These are phyloP conservation scores for Ceriagrion tenellum DNA, from an alignment of 2,888 invertebrate genomes.

Conservation along the genomic window DNA sequence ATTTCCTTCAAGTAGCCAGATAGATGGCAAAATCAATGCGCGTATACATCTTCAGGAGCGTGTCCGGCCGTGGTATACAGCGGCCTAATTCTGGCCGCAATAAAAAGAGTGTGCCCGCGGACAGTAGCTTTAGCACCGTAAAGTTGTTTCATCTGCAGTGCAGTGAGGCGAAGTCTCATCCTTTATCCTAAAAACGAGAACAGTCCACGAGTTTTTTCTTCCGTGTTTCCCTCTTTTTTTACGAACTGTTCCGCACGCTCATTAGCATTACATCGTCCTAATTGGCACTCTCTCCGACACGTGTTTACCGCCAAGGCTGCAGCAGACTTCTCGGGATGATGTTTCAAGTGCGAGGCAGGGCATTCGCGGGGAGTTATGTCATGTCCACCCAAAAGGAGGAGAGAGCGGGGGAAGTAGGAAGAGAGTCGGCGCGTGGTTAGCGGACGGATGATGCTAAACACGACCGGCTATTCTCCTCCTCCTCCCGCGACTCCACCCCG, in stretches of 20 bases:
- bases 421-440: not conserved
- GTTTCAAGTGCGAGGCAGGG: not conserved
- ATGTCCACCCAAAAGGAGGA: not conserved
- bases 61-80: too few relatives aligned
- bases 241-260: not conserved
- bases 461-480: not conserved
- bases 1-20: too few relatives aligned
- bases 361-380: not conserved
- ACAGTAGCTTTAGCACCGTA: not conserved
- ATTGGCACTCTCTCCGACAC: not conserved
- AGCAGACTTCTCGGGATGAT: not conserved
- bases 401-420: constrained; percentile 2
- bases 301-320: not conserved
- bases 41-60: too few relatives aligned
- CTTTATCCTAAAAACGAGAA: not conserved
- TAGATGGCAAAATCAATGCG: too few relatives aligned
- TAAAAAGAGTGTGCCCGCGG: not conserved
- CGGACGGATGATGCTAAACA: not conserved
- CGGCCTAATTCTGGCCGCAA: too few relatives aligned
- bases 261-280: not conserved
- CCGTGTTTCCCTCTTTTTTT: not conserved
- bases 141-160: not conserved
- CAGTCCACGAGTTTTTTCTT: not conserved
- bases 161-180: not conserved
- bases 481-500: not conserved